Conservation (phyloP, 2,797 vertebrate species). For the Rhyacichthys aspro region DNA sequence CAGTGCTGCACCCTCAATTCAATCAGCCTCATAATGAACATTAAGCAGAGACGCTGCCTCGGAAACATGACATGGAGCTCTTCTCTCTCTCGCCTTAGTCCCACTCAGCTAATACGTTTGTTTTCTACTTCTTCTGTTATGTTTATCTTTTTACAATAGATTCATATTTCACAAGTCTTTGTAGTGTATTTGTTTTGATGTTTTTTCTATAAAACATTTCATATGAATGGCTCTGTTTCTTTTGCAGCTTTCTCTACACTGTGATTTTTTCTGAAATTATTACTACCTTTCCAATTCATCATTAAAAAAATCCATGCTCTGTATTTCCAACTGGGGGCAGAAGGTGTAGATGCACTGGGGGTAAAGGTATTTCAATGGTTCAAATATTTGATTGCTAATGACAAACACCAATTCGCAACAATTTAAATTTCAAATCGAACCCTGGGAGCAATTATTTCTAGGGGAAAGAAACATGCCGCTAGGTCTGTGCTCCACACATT, state of each 20-base stretch:
- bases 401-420: conserved; percentile 80
- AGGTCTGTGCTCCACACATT: conserved; percentile 74
- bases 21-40: conserved; percentile 75
- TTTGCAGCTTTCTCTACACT: conserved; percentile 22
- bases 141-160: conserved; percentile 2
- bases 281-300: conserved; percentile 38
- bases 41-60: conserved; percentile 63
- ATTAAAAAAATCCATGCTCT: conserved; percentile 46
- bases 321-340: conserved; percentile 29
- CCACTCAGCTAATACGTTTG: neutral
- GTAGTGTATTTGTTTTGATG: conserved; percentile 30
- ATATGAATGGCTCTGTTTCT: conserved; percentile 27
- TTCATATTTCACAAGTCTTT: conserved; percentile 13
- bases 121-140: neutral
- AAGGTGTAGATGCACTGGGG: conserved; percentile 33
- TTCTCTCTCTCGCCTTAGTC: conserved; percentile 23
- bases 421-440: conserved; percentile 85
- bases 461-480: conserved; percentile 68
- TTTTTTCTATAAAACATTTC: conserved; percentile 29
- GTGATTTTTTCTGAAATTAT: conserved; percentile 39
- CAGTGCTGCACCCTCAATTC: conserved; percentile 78
- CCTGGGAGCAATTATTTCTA: conserved; percentile 76
- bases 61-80: conserved; percentile 55
- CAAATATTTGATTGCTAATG: conserved; percentile 86
- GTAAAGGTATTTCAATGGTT: conserved; percentile 74